Evolutionary conservation across 2,888 invertebrate genomes (phyloP), one percentile per base, ranked within the genome.

Genomic region (Dromius quadrimaculatus): DNA sequence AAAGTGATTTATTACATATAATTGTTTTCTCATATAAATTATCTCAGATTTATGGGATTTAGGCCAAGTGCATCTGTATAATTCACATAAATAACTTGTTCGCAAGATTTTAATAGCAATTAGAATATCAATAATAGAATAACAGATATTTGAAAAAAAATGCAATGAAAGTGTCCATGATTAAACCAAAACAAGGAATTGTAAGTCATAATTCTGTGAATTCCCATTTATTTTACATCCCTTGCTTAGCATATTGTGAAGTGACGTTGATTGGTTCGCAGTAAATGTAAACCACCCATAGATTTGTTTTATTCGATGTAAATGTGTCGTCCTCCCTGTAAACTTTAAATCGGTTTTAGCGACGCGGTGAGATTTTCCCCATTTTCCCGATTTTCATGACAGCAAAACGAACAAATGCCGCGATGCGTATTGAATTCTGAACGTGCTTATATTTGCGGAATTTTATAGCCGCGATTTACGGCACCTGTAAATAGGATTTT

Each of bases 261-360:
- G 28, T 15, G 28, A 6, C 23, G 13, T 23, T 23, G 50, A 54
- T 22, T 23, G 43, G 34, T 34, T 59, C 59, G 19, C 32, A 17
- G 19, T 32, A 32, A 34, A 22, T 59, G 34, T 34, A 59, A 59
- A 19, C n/a, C 41, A 17, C 41, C 5, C 15, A 1, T 17, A 59
- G 34, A 34, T 34, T 59, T 59, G 59, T 59, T 59, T 59, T 59
- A 59, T 59, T 59, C 19, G 34, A 8, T n/a, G 32, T 59, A 59
- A 59, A 59, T 34, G 17, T 6, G 34, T n/a, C n/a, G n/a, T n/a
- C n/a, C n/a, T n/a, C 34, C n/a, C 13, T 32, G 23, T 5, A 17
- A 43, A 63, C 17, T 43, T 63, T 43, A 63, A 63, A 63, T 63
- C 63, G 45, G 28, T 63, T 63, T 63, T 63, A 63, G 63, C 63